These are phyloP conservation scores for Rhadina sibilatrix DNA, from an alignment of 2,113 vertebrate species.

Conservation along the genomic window DNA sequence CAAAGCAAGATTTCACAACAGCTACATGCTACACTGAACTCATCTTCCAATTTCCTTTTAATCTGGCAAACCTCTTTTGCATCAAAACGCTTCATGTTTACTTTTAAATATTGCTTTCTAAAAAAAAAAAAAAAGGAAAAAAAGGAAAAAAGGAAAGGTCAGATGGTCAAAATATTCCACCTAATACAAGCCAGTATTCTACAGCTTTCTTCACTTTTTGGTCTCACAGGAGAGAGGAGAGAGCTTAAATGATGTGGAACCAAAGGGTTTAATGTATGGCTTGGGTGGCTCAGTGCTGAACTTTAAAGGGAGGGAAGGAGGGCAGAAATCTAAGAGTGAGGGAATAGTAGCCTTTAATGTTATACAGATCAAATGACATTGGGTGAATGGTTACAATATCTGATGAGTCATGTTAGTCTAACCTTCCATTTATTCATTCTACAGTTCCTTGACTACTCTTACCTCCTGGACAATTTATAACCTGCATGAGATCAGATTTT, in stretches of 20 bases:
- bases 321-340: neutral
- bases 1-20: constrained; percentile 58
- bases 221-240: neutral
- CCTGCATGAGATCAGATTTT: constrained; percentile 25
- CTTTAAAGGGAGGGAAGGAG: constrained; percentile 16
- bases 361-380: constrained; percentile 32
- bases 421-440: constrained; percentile 35
- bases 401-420: constrained; percentile 36
- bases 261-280: constrained; percentile 40
- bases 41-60: constrained; percentile 48
- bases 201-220: neutral
- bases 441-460: constrained; percentile 9
- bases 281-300: constrained; percentile 18
- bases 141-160: neutral
- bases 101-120: constrained; percentile 31
- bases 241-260: constrained; percentile 18
- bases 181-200: neutral
- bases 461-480: constrained; percentile 44
- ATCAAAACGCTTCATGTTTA: constrained; percentile 14
- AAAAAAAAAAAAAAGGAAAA: neutral
- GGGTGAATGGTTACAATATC: constrained; percentile 31
- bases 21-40: constrained; percentile 6
- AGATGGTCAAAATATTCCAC: neutral
- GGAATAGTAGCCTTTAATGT: neutral
- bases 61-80: constrained; percentile 10